These are phyloP conservation scores for Bimastos eiseni DNA, from an alignment of 2,888 invertebrate genomes.

Conservation along the genomic window DNA sequence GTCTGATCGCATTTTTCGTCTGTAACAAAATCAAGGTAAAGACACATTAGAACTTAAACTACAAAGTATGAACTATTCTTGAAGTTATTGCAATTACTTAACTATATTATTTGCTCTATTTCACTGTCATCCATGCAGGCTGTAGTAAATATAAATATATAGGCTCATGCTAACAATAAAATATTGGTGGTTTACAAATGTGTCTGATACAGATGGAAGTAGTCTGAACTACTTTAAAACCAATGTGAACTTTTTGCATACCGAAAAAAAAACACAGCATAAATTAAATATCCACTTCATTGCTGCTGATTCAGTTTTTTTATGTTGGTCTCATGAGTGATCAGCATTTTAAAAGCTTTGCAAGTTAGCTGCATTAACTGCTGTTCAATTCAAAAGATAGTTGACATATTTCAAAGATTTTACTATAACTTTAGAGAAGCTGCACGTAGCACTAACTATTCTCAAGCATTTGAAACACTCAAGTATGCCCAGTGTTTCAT, in stretches of 20 bases:
- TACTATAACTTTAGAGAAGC: neutral
- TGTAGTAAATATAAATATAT: neutral
- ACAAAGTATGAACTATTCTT: neutral
- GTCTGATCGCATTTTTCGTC: neutral
- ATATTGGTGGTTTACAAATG: neutral
- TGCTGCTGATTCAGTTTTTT: neutral
- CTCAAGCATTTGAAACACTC: neutral
- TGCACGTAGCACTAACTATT: neutral
- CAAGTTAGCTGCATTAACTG: neutral
- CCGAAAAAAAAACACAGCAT: neutral
- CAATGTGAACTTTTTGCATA: neutral
- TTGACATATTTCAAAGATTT: neutral
- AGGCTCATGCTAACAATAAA: neutral
- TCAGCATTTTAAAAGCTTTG: neutral
- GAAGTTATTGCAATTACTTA: neutral
- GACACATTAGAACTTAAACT: neutral
- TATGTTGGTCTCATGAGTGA: neutral
- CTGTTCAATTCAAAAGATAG: neutral
- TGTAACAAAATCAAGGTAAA: neutral
- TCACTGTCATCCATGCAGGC: neutral
- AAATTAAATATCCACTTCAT: neutral
- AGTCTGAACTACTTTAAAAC: constrained; percentile 5
- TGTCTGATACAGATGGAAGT: neutral
- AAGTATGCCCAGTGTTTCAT: neutral
- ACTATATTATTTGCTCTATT: neutral